Evolutionary conservation across 2,113 vertebrate genomes (phyloP), one percentile per base, ranked within the genome.

Genomic region (Bubalus kerabau): DNA sequence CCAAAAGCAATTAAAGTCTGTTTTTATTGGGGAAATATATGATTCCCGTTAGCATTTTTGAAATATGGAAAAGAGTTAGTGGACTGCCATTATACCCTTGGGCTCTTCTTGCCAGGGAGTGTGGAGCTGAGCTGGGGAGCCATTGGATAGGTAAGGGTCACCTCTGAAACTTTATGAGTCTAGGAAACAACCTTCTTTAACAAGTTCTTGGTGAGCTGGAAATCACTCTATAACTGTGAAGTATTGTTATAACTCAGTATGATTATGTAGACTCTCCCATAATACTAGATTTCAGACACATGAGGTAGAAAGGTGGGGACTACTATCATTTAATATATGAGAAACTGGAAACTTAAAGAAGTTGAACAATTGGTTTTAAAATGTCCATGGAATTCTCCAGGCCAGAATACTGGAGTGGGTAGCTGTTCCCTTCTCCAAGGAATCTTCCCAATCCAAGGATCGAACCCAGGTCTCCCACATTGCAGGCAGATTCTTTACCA

Each of bases 1-100:
- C 93, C 91, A 91, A 97, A 97, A 95, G 95, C 96, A 96, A 97
- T 97, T 97, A 95, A 93, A 91, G 89, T 95, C 91, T 94, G 59
- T 95, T 86, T 97, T 98, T 97, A 96, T 84, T 93, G 96, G 84
- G 87, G 86, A 94, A 95, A 97, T 97, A 94, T 83, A 91, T 87
- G 94, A 87, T 97, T 98, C 95, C 94, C 2, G 0, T 97, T 96
- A 98, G 48, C 85, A 94, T 84, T 93, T 98, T 91, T 98, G 64
- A 98, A 97, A 96, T 97, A 97, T 50, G 86, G 89, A 76, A 87
- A 89, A 91, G 78, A 95, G 91, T 94, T 98, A 93, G 95, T 3
- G 28, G 91, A 46, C 88, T 78, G 76, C n/a, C 85, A 56, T 95
- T 64, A 78, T 17, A 83, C 78, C 52, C 80, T 74, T 46, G 86